A percentile compares a stretch with the other conserved stretches of the same genome.
These are phyloP conservation scores for Alosa alosa DNA, from an alignment of 2,113 vertebrate genomes.

Conservation along the genomic window DNA sequence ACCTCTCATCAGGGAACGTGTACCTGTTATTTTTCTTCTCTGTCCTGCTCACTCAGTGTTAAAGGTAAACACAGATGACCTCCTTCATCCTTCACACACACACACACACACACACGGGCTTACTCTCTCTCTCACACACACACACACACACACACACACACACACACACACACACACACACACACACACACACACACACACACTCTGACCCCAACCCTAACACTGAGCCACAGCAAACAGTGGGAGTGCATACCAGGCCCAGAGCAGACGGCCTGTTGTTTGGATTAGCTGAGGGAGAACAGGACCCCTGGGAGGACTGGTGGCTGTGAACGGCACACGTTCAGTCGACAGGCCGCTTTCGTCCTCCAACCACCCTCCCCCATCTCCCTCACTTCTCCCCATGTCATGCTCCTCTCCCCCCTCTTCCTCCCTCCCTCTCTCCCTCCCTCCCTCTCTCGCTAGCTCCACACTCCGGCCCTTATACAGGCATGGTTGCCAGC, in stretches of 20 bases:
- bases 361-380: constrained; percentile 28
- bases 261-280: constrained; percentile 65
- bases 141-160: constrained; percentile 19
- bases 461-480: constrained; percentile 55
- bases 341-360: constrained; percentile 57
- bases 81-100: not conserved
- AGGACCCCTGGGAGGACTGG: constrained; percentile 52
- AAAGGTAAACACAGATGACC: constrained; percentile 6
- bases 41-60: not conserved
- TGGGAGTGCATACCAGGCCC: constrained; percentile 59
- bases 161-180: not conserved
- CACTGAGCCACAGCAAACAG: constrained; percentile 49
- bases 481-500: constrained; percentile 73
- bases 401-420: constrained; percentile 39
- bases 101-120: not conserved
- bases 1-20: not conserved
- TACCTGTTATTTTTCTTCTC: not conserved
- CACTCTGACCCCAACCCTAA: not conserved
- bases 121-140: not conserved
- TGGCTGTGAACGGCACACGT: constrained; percentile 61
- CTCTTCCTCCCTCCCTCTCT: not conserved
- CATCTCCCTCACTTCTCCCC: constrained; percentile 42
- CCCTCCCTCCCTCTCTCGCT: not conserved
- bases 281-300: constrained; percentile 73
- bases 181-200: constrained; percentile 25